Conservation (phyloP, 1,140 invertebrate genomes). For the Rhyzopertha dominica region DNA sequence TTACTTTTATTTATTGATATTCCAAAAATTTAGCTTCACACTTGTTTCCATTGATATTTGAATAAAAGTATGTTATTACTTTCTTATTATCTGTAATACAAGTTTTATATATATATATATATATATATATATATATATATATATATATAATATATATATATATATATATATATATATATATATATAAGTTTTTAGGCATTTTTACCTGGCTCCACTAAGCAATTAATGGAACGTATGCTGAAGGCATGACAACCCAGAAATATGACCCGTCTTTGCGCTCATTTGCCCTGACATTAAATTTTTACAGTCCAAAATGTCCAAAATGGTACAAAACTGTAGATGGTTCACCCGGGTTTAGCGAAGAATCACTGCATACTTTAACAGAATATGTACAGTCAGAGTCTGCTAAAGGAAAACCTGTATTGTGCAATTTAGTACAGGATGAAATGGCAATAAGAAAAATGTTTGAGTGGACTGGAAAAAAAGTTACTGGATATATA, state of each 20-base stretch:
- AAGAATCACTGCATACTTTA: slow-evolving; percentile 38
- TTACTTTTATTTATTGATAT: no score
- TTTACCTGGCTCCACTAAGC: no score
- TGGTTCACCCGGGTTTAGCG: slow-evolving; percentile 41
- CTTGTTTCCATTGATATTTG: no score
- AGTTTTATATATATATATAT: no score
- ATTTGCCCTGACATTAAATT: slow-evolving; percentile 42
- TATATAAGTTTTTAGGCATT: no score
- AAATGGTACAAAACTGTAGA: slow-evolving; percentile 42
- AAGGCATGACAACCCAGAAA: slow-evolving; percentile 10
- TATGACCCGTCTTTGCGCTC: slow-evolving; percentile 15
- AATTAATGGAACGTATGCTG: no score
- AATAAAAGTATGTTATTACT: no score
- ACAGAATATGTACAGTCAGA: slow-evolving; percentile 22
- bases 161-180: no score
- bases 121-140: no score
- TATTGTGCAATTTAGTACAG: slow-evolving; percentile 27
- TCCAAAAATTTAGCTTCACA: no score
- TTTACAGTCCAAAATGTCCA: slow-evolving; percentile 39
- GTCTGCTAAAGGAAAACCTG: slow-evolving; percentile 13
- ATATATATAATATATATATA: no score
- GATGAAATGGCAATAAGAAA: slow-evolving; percentile 25
- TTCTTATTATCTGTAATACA: no score
- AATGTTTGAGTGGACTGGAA: slow-evolving; percentile 36
- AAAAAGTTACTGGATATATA: slow-evolving; percentile 33